phyloP scores from a whole-genome alignment of 2,797 vertebrate species.

The Acipenser oxyrinchus region DNA sequence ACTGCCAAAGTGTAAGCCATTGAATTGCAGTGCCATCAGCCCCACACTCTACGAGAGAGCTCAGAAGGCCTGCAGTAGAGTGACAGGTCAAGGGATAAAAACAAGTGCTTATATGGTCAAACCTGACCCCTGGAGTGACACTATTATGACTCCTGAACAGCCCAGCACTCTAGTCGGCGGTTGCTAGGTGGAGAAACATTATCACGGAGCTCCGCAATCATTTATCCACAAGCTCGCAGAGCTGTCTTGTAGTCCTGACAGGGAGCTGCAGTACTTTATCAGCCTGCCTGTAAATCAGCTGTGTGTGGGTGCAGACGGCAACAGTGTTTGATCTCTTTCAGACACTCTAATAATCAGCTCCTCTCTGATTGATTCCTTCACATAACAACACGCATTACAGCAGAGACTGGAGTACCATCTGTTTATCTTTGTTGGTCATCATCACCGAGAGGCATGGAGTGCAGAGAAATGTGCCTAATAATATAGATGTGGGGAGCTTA shows the following conservation, averaged over 20 bases:
- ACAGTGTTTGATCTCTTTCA: conserved; percentile 98
- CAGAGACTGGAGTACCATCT: conserved; percentile 72
- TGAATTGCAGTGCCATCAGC: conserved; percentile 22
- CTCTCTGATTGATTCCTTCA: conserved; percentile 97
- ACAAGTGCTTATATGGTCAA: conserved; percentile 36
- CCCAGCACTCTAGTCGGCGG: conserved; percentile 48
- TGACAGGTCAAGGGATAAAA: conserved; percentile 37
- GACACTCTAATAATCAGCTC: conserved; percentile 98
- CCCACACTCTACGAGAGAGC: conserved; percentile 37
- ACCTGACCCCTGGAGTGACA: conserved; percentile 47
- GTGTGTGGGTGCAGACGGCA: conserved; percentile 89
- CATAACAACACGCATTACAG: conserved; percentile 83
- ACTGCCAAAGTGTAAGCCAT: too few relatives aligned
- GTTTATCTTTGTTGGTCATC: conserved; percentile 77
- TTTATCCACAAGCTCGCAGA: conserved; percentile 88
- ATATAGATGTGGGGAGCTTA: conserved; percentile 3
- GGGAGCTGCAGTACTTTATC: conserved; percentile 92
- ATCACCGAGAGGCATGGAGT: conserved; percentile 47
- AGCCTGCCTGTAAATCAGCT: conserved; percentile 95
- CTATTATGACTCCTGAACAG: conserved; percentile 45
- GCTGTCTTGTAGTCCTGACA: conserved; percentile 92
- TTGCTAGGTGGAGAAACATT: conserved; percentile 95
- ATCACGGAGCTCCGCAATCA: conserved; percentile 87
- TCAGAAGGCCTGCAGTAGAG: conserved; percentile 29
- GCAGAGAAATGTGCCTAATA: conserved; percentile 47